phyloP scores from a whole-genome alignment of 1,140 invertebrate species.

The Drosophila repletoides region DNA sequence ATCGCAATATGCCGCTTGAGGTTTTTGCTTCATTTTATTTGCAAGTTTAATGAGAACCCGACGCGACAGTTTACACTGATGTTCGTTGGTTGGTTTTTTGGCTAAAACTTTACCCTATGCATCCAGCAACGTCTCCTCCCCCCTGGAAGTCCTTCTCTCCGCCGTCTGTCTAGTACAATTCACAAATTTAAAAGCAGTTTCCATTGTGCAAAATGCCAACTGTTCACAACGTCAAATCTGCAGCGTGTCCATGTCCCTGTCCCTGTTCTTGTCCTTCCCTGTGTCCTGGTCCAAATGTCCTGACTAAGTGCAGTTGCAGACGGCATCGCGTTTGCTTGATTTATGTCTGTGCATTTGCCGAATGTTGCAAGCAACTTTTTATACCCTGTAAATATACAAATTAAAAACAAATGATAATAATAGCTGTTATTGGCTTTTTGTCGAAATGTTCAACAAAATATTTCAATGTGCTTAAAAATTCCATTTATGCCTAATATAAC shows the following conservation, averaged over 20 bases:
- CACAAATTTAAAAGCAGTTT: conserved; percentile 45
- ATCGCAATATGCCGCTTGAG: neutral
- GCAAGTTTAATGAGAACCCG: conserved; percentile 64
- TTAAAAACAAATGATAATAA: too few species aligned
- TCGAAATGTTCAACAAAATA: too few species aligned
- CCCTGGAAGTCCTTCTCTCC: neutral
- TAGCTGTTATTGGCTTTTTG: too few species aligned
- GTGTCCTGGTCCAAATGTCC: conserved; percentile 27
- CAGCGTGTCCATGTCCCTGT: conserved; percentile 37
- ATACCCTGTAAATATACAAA: neutral
- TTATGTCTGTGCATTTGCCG: conserved; percentile 57
- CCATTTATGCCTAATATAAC: too few species aligned
- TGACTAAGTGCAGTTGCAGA: neutral
- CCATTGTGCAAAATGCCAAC: conserved; percentile 20
- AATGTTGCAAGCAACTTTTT: conserved; percentile 40
- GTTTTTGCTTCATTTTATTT: conserved; percentile 45
- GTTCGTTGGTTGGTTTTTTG: conserved; percentile 64
- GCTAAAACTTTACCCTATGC: conserved; percentile 49
- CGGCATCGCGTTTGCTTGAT: conserved; percentile 56
- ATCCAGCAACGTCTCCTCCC: neutral
- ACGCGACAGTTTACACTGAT: conserved; percentile 62
- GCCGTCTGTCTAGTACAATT: conserved; percentile 34
- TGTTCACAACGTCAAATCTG: conserved; percentile 35
- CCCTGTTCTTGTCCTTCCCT: conserved; percentile 41
- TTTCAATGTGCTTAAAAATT: too few species aligned